Evolutionary conservation across 2,113 vertebrate genomes (phyloP), one percentile per base, ranked within the genome.

Genomic region (Spheniscus mendiculus): DNA sequence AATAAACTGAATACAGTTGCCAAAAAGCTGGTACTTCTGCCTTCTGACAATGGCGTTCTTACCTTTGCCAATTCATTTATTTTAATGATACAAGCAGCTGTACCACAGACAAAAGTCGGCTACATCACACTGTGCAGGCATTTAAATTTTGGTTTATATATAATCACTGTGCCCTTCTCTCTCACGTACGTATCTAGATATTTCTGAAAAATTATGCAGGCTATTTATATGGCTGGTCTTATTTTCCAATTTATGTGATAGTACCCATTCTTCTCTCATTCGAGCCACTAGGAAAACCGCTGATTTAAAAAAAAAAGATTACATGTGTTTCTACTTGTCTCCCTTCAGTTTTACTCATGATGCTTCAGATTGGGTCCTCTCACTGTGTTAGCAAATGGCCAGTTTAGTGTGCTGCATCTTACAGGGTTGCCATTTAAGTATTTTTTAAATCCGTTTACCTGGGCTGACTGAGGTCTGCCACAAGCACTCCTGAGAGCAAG

Each of bases 161-260:
- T 21, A 19, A 42, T 5, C 71, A 13, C 45, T 14, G 30, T 34
- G 47, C 23, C 36, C 9, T 67, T 34, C 71, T 82, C 72, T 47
- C 32, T 34, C 65, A 26, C 3, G 4, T 6, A 65, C 1, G 0
- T 22, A 29, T 12, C 52, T 15, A 38, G 16, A 2, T 18, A 15
- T 4, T 47, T 44, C 47, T 40, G 53, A 83, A 44, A 36, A 79
- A 44, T 16, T 21, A 34, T 21, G 27, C 58, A 83, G 30, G 30
- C 70, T 58, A 20, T 65, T 38, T 69, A 34, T 12, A n/a, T 14
- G 47, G 44, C 49, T 52, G 32, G 36, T 27, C 34, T 63, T 40
- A 30, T 26, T 70, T 70, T 22, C 62, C 21, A 23, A 15, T 30
- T 29, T 40, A 50, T 16, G 38, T 10, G 29, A 29, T 4, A 76